Evolutionary conservation across 2,888 invertebrate species (phyloP), one percentile per base, ranked within the genome.

Genomic region (Arenicola marina): DNA sequence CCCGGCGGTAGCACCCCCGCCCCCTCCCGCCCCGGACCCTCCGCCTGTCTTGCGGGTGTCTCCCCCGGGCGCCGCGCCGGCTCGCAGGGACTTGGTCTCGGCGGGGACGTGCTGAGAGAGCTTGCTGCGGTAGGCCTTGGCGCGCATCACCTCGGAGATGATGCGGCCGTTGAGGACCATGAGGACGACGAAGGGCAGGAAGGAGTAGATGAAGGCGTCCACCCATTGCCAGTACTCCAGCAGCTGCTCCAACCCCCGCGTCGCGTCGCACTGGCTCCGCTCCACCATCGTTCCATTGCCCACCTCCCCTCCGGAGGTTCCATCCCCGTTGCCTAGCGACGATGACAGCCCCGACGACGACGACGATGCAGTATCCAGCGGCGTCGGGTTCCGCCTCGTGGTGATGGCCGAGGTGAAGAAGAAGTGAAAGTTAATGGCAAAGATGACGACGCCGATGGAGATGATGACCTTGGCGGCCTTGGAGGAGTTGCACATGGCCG

Each of bases 191-290:
- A 80, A 77, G 2, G 80, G 80, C n/a, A 75, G 58, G 58, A 79
- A 78, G 3, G 77, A 76, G 69, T 80, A 79, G 15, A 78, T 66
- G 24, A 70, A 57, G 31, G 77, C 76, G 59, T 80, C 80, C 2
- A 80, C 71, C 78, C 78, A 80, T 0, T 77, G 77, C 79, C 78
- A 78, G 1, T 76, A 67, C 0, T 77, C 53, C 15, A 76, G 73
- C n/a, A 69, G 55, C 11, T 24, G 21, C 3, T 65, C 59, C 45
- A 63, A 56, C 21, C 60, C 60, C 11, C 24, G 51, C 7, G 53
- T 61, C 18, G 59, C 57, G 51, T 60, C 59, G 32, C 69, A 69
- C 46, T 57, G 59, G n/a, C n/a, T n/a, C n/a, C n/a, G n/a, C n/a
- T n/a, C n/a, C n/a, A n/a, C n/a, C n/a, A n/a, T n/a, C n/a, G n/a